Conservation (phyloP, 1,140 invertebrate genomes). For the Xylocopa sonorina region DNA sequence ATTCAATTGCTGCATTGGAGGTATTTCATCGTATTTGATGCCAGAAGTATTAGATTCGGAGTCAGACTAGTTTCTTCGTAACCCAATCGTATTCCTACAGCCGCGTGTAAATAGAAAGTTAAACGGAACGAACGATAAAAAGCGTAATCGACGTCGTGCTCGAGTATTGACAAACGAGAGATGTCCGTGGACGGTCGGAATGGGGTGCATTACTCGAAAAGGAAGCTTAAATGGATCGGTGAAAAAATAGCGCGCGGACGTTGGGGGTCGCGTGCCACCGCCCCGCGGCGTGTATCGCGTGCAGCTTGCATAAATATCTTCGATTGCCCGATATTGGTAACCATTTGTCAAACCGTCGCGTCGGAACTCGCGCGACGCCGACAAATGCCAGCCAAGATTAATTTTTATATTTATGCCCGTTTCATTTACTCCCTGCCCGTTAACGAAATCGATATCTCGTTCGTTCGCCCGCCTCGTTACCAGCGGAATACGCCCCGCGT, state of each 20-base stretch:
- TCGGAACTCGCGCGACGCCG: neutral
- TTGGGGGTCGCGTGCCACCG: too few species aligned
- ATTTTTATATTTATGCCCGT: conserved; percentile 12
- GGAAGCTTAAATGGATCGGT: conserved; percentile 34
- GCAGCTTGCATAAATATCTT: conserved; percentile 48
- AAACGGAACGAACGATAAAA: neutral
- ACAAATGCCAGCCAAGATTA: conserved; percentile 29
- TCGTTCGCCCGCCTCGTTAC: neutral
- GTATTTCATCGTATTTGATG: too few species aligned
- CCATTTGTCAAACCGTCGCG: conserved; percentile 35
- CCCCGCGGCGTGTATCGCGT: neutral
- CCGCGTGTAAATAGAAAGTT: too few species aligned
- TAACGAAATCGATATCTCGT: conserved; percentile 5
- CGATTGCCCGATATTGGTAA: conserved; percentile 36
- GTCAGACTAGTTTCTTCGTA: too few species aligned
- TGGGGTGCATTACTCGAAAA: conserved; percentile 18
- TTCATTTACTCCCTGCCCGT: conserved; percentile 12
- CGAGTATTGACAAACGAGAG: neutral
- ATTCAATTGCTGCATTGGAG: too few species aligned
- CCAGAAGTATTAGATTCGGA: too few species aligned
- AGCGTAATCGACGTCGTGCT: neutral
- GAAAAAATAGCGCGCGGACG: neutral
- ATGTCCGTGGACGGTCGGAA: conserved; percentile 1
- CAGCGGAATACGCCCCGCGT: too few species aligned
- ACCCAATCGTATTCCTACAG: too few species aligned